phyloP scores from a whole-genome alignment of 2,888 invertebrate species.

The Acleris emargana region DNA sequence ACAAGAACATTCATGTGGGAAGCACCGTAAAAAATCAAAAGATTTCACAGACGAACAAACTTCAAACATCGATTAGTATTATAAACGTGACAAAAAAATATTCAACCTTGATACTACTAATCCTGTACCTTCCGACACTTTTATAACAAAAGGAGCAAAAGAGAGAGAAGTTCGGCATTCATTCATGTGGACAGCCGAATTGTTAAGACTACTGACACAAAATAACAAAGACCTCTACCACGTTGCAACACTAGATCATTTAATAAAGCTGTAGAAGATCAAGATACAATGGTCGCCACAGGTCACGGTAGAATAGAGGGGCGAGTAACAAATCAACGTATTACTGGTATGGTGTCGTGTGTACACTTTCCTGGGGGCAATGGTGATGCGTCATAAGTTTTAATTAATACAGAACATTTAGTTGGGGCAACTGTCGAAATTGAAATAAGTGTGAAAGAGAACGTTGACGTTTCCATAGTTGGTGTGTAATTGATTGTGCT shows the following conservation, averaged over 20 bases:
- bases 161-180: constrained; percentile 56
- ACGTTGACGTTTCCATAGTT: constrained; percentile 52
- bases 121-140: constrained; percentile 63
- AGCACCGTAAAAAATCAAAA: constrained; percentile 25
- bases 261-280: constrained; percentile 49
- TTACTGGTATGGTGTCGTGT: constrained; percentile 57
- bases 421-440: constrained; percentile 60
- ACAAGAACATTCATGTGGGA: constrained; percentile 21
- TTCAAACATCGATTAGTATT: constrained; percentile 48
- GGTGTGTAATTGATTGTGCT: constrained; percentile 71
- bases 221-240: constrained; percentile 44
- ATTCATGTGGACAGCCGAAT: constrained; percentile 70
- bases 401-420: constrained; percentile 77
- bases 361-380: constrained; percentile 56
- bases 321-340: constrained; percentile 72
- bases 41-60: constrained; percentile 39
- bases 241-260: constrained; percentile 37
- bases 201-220: constrained; percentile 55
- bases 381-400: constrained; percentile 77
- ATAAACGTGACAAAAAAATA: constrained; percentile 41
- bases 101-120: constrained; percentile 66
- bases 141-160: constrained; percentile 64
- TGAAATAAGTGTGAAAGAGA: constrained; percentile 52
- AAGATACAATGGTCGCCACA: constrained; percentile 51
- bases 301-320: constrained; percentile 58